Evolutionary conservation across 2,797 vertebrate genomes (phyloP), one percentile per base, ranked within the genome.

Genomic region (Australoheros facetus): DNA sequence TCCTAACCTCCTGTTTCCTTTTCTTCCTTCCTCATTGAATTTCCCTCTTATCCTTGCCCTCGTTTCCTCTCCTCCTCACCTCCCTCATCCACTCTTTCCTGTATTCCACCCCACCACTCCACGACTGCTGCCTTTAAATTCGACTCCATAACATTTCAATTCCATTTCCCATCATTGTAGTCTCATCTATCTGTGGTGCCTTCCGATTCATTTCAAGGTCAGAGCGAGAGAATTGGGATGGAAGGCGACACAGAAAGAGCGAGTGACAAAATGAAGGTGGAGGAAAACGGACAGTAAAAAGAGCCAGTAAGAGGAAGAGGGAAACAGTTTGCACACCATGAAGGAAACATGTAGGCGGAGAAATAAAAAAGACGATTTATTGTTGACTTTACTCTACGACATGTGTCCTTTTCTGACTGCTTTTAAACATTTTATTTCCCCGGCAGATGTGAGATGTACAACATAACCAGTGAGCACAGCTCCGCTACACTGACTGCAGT

Each of bases 61-160:
- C 21, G 4, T 53, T 57, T 72, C 30, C 39, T 59, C 28, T 28
- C 32, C 48, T 51, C 57, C 16, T 45, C 10, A 0, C 4, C 42
- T 17, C n/a, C 13, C 21, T 21, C 39, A 51, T 7, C 28, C 5
- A 3, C 42, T 56, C 45, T 45, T 37, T 30, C 45, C 32, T 5
- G 16, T 34, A 34, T 14, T 8, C 3, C 17, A 12, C 14, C 2
- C 5, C 48, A 26, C 34, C 37, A 19, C 62, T 23, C 57, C 62
- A n/a, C 37, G 4, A 54, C 58, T 23, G 26, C 14, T 1, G 4
- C 21, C 74, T 73, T 70, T 71, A 54, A 69, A 78, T 78, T 56
- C 55, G 2, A 78, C 54, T 48, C 60, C 73, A 71, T 79, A 83
- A 80, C 80, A 70, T 86, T 87, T 91, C 81, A 74, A 70, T 87